Evolutionary conservation across 2,888 invertebrate species (phyloP).

Genomic region (Didymodactylos carnosus): DNA sequence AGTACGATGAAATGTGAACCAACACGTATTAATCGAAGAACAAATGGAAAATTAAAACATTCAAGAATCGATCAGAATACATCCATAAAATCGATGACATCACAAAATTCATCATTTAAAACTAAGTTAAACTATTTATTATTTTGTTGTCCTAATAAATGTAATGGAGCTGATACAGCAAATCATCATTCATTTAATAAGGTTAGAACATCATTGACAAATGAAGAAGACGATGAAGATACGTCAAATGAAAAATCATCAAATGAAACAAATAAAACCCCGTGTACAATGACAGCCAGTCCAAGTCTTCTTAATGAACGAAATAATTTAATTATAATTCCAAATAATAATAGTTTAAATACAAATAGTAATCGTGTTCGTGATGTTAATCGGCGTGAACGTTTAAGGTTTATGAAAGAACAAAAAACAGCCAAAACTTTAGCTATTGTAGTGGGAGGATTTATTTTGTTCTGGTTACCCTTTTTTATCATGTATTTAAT

Average conservation of each 20-base stretch:
- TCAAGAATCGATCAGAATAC: background rate
- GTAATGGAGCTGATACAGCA: background rate
- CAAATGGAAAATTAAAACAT: background rate
- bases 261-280: background rate
- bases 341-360: background rate
- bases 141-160: background rate
- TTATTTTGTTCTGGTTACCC: slow-evolving; percentile 67
- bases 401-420: slow-evolving; percentile 45
- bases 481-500: slow-evolving; percentile 63
- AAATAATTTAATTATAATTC: background rate
- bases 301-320: background rate
- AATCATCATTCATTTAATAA: no score
- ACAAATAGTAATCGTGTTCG: background rate
- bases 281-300: no score
- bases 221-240: background rate
- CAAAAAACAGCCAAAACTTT: slow-evolving; percentile 69
- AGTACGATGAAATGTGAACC: no score
- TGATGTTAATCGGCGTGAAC: slow-evolving; percentile 14
- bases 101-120: background rate
- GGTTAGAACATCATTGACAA: background rate
- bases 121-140: background rate
- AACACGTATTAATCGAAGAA: background rate
- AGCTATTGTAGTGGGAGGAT: slow-evolving; percentile 66
- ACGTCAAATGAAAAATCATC: background rate
- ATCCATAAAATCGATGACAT: background rate